Percentiles rank a stretch among this genome's conserved stretches.
phyloP scores from a whole-genome alignment of 64 coral and sea anemone genomes.

The Stylophora pistillata region DNA sequence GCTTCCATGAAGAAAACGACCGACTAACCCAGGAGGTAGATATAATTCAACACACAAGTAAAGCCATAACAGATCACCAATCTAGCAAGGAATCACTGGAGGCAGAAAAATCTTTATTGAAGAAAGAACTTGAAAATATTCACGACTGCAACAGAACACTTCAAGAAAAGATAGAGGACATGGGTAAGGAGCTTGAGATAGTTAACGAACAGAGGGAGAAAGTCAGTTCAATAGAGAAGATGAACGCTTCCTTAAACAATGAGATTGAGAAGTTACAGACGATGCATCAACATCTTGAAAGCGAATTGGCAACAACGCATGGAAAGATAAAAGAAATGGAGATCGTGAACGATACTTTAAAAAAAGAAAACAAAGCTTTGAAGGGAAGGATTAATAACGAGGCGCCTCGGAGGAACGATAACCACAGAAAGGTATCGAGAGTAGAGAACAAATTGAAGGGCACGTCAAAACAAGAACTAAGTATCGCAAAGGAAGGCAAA shows the following conservation, averaged over 20 bases:
- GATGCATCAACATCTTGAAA: slow-evolving; percentile 34
- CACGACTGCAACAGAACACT: slow-evolving; percentile 36
- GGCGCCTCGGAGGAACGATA: not conserved
- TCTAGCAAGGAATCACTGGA: slow-evolving; percentile 17
- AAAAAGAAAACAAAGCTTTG: slow-evolving; percentile 56
- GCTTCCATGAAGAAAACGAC: slow-evolving; percentile 43
- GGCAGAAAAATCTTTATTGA: slow-evolving; percentile 8
- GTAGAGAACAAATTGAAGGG: not conserved
- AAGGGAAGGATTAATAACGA: slow-evolving; percentile 46
- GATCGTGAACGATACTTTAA: slow-evolving; percentile 45
- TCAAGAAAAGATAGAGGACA: not conserved
- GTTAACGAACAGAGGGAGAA: slow-evolving; percentile 6
- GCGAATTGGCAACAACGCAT: slow-evolving; percentile 41
- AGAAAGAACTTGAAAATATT: slow-evolving; percentile 18
- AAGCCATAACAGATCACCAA: slow-evolving; percentile 41
- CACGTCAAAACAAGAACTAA: not conserved
- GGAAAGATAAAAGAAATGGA: slow-evolving; percentile 52
- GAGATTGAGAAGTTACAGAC: slow-evolving; percentile 73
- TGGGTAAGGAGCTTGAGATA: slow-evolving; percentile 23
- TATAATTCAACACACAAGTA: slow-evolving; percentile 39
- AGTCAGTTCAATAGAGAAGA: slow-evolving; percentile 1
- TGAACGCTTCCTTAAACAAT: slow-evolving; percentile 53
- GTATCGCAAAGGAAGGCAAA: slow-evolving; percentile 9
- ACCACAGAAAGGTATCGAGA: not conserved
- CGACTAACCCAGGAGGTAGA: slow-evolving; percentile 31